Conservation (phyloP, 2,113 vertebrate genomes). For the Gasterosteus nipponicus region DNA sequence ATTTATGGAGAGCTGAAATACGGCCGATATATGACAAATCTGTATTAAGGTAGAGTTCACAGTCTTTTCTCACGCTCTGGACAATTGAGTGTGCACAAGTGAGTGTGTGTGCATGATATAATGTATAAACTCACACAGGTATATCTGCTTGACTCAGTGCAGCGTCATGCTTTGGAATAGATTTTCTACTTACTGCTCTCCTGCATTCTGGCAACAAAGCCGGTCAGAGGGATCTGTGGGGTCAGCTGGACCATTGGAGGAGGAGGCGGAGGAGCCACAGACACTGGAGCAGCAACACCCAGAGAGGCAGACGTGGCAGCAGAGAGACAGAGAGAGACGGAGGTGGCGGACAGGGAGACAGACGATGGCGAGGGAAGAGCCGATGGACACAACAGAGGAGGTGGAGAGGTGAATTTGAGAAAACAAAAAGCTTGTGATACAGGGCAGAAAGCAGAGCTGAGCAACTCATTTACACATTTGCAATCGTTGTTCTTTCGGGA, state of each 20-base stretch:
- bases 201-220: conserved; percentile 99
- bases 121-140: background rate
- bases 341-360: conserved; percentile 11
- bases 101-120: background rate
- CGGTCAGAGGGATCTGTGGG: conserved; percentile 99
- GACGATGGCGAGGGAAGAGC: conserved; percentile 24
- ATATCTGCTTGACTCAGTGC: background rate
- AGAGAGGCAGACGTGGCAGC: conserved; percentile 46
- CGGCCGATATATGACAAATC: background rate
- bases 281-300: conserved; percentile 89
- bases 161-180: background rate
- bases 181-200: conserved; percentile 97
- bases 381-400: conserved; percentile 3
- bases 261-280: conserved; percentile 95
- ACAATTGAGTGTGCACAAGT: background rate
- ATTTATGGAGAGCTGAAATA: background rate
- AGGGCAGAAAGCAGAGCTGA: conserved; percentile 39
- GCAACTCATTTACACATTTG: conserved; percentile 31
- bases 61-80: background rate
- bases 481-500: conserved; percentile 40
- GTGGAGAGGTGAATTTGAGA: background rate
- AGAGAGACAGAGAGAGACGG: conserved; percentile 46
- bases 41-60: background rate
- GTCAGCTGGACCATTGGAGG: conserved; percentile 99
- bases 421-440: conserved; percentile 55